Base-by-base conservation (phyloP, 2,797 vertebrate species). In the Zalophus californianus region DNA sequence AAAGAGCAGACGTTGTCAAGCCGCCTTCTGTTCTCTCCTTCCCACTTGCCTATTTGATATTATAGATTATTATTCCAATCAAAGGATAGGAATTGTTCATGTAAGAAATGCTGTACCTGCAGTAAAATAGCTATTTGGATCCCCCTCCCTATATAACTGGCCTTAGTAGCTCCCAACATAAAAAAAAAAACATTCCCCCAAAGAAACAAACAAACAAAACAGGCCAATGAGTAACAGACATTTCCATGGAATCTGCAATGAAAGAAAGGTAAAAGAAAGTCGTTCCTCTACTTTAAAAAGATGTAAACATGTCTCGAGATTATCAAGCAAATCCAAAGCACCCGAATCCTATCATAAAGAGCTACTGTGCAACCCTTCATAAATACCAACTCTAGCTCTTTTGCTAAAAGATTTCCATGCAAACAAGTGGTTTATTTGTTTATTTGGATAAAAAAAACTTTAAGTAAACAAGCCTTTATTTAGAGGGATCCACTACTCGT, bases 301-400 rank as follows among this genome's bases (percentile, higher is more conserved):
- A 93, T 52, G 52, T 12, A 29, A 7, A 54, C 18, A 25, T 60
- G 32, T 77, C 41, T 80, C 12, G 75, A 83, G 52, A 93, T 85
- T 21, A 89, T 44, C 66, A n/a, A 73, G 41, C 56, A 25, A 27
- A 91, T 16, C 83, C 27, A 56, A 82, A 94, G 20, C 90, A 91
- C 79, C 66, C n/a, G 73, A 79, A 66, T 91, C 52, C 35, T 70
- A 4, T 54, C 77, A 89, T 62, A 68, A 94, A 88, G 50, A 58
- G 44, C 54, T 79, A 73, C 83, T 66, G 73, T 77, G 62, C 35
- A 86, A 82, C 23, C 29, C 32, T 86, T 18, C 64, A 95, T 97
- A 90, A 95, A 91, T 72, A 58, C 93, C 89, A 52, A 86, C 75
- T 62, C 73, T 52, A 90, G 58, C 35, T 96, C 56, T 84, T 93